Percentiles rank a stretch among this genome's conserved stretches.
These are phyloP conservation scores for Halocaridina rubra DNA, from an alignment of 2,888 invertebrate genomes.

Conservation along the genomic window DNA sequence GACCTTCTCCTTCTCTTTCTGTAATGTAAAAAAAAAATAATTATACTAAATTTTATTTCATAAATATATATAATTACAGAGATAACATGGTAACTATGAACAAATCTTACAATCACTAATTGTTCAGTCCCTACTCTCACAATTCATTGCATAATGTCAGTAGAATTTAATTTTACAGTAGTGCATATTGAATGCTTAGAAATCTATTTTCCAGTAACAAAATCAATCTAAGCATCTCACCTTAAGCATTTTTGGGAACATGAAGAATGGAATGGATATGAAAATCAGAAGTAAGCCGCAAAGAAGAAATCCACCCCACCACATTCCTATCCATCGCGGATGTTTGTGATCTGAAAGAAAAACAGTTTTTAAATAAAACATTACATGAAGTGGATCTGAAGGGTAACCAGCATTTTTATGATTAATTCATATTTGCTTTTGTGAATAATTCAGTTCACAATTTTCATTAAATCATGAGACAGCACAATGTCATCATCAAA, in stretches of 20 bases:
- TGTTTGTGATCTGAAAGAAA: constrained; percentile 78
- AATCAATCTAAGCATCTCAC: too few relatives aligned
- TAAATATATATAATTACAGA: too few relatives aligned
- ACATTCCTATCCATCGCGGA: constrained; percentile 91
- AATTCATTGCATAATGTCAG: too few relatives aligned
- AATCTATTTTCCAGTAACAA: too few relatives aligned
- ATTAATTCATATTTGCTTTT: too few relatives aligned
- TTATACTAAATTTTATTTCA: too few relatives aligned
- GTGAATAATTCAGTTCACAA: too few relatives aligned
- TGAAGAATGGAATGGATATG: constrained; percentile 91
- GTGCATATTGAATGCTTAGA: too few relatives aligned
- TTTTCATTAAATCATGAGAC: not conserved
- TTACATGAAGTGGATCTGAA: not conserved
- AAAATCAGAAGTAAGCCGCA: constrained; percentile 86
- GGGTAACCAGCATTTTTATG: not conserved
- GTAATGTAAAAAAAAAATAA: not conserved
- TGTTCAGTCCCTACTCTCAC: too few relatives aligned
- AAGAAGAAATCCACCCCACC: constrained; percentile 95
- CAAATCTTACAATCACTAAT: too few relatives aligned
- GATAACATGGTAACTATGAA: too few relatives aligned
- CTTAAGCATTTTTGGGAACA: constrained; percentile 82
- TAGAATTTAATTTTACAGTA: too few relatives aligned
- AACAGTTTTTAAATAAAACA: not conserved
- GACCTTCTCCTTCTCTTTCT: constrained; percentile 84
- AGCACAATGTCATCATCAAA: not conserved